Conservation (phyloP, 2,797 vertebrate genomes). For the Sebastes hubbsi region DNA sequence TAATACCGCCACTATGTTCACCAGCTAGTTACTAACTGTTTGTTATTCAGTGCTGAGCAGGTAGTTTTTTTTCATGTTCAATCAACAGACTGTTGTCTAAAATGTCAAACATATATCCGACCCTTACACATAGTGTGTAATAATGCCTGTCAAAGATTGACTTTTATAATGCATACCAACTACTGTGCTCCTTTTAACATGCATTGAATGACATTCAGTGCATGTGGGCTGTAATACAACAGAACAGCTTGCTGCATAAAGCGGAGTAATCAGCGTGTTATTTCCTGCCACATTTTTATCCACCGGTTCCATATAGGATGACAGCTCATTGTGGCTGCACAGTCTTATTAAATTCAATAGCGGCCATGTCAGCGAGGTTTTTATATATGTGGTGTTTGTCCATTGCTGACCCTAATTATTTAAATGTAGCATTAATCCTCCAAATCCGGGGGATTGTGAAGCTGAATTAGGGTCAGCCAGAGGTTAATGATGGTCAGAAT, state of each 20-base stretch:
- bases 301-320: slow-evolving; percentile 38
- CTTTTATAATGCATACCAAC: neutral
- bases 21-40: neutral
- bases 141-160: neutral
- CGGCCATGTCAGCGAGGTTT: slow-evolving; percentile 50
- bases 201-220: slow-evolving; percentile 19
- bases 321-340: slow-evolving; percentile 46
- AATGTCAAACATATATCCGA: neutral
- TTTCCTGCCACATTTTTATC: slow-evolving; percentile 44
- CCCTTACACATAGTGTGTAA: neutral
- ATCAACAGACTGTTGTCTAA: neutral
- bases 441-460: slow-evolving; percentile 73
- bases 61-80: neutral
- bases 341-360: slow-evolving; percentile 62
- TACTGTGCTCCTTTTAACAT: neutral
- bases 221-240: slow-evolving; percentile 14
- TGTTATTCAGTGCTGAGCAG: neutral
- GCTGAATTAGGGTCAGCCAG: slow-evolving; percentile 73
- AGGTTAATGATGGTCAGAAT: slow-evolving; percentile 82
- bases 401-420: slow-evolving; percentile 81
- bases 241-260: slow-evolving; percentile 31
- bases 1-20: neutral
- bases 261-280: slow-evolving; percentile 29
- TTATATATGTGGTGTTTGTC: slow-evolving; percentile 69
- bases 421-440: slow-evolving; percentile 80